Conservation (phyloP, 2,113 vertebrate species). For the Monopterus albus region DNA sequence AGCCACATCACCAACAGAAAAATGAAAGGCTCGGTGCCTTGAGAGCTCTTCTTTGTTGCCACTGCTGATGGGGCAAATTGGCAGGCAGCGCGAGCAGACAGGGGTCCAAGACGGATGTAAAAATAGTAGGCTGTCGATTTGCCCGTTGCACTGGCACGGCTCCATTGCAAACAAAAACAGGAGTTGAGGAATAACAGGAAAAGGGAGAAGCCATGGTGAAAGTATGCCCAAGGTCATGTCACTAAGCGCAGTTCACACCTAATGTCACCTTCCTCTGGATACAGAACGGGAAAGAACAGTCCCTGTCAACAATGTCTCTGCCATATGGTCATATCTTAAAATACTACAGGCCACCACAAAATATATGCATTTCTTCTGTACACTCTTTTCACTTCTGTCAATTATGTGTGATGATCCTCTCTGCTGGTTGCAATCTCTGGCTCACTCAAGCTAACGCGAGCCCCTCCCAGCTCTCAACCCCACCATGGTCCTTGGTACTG, state of each 20-base stretch:
- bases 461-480: conserved; percentile 30
- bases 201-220: conserved; percentile 79
- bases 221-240: conserved; percentile 78
- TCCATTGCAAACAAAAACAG: conserved; percentile 75
- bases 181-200: conserved; percentile 82
- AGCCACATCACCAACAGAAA: conserved; percentile 67
- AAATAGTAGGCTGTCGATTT: conserved; percentile 73
- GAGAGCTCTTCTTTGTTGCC: conserved; percentile 66
- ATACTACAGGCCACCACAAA: conserved; percentile 23
- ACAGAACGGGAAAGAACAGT: conserved; percentile 48
- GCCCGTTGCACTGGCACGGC: conserved; percentile 65
- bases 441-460: conserved; percentile 28
- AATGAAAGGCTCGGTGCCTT: conserved; percentile 66
- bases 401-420: conserved; percentile 37
- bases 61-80: conserved; percentile 77
- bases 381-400: conserved; percentile 20
- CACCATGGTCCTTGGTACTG: conserved; percentile 64
- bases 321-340: conserved; percentile 57
- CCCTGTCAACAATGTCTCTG: conserved; percentile 60
- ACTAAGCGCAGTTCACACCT: conserved; percentile 76
- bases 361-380: not conserved
- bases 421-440: conserved; percentile 39
- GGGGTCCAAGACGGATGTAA: conserved; percentile 76
- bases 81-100: conserved; percentile 64
- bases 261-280: conserved; percentile 73